Conservation (phyloP, 2,797 vertebrate species). For the Paguma larvata region DNA sequence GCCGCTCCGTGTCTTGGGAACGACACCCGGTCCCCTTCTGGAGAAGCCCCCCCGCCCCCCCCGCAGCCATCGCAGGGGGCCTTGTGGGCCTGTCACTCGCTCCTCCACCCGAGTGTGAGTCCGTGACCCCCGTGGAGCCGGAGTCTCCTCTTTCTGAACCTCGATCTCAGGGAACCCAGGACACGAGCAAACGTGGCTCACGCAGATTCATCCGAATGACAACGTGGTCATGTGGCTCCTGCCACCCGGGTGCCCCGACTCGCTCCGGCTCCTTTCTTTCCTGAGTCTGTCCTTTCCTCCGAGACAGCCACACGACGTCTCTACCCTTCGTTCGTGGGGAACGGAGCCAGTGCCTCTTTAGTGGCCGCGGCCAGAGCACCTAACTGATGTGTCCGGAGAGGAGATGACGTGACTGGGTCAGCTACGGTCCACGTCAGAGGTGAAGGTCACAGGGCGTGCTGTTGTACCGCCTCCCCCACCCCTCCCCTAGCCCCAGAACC, state of each 20-base stretch:
- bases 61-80: fast-evolving
- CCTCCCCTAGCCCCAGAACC: too few relatives aligned
- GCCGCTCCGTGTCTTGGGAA: background rate
- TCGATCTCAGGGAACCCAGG: background rate
- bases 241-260: background rate
- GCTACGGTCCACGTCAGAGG: background rate
- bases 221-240: fast-evolving
- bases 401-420: fast-evolving
- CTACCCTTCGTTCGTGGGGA: too few relatives aligned
- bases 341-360: background rate
- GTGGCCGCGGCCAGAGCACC: background rate
- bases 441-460: background rate
- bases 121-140: background rate
- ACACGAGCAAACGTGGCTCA: background rate
- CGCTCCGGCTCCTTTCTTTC: too few relatives aligned
- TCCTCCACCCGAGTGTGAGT: fast-evolving
- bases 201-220: background rate
- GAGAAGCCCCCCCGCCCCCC: background rate
- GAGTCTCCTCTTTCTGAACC: background rate
- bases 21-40: background rate
- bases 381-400: background rate
- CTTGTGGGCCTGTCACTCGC: fast-evolving
- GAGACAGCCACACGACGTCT: background rate
- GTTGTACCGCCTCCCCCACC: background rate
- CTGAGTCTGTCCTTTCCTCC: background rate